Evolutionary conservation across 2,797 vertebrate species (phyloP).

Genomic region (Pachyuromys duprasi): DNA sequence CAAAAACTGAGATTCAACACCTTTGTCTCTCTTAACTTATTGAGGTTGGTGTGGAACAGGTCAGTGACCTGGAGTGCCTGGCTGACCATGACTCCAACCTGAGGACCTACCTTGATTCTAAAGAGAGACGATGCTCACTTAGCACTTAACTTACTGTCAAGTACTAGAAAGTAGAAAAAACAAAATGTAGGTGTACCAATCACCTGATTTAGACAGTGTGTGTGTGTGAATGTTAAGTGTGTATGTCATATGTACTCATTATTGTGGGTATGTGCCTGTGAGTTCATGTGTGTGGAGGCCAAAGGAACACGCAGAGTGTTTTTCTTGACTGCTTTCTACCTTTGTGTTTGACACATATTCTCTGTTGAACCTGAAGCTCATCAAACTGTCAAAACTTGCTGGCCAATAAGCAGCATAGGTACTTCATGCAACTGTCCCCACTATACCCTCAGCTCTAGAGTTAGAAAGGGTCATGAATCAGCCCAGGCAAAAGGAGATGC

Average conservation of each 20-base stretch:
- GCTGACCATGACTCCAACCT: background rate
- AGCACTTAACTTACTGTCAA: background rate
- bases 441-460: background rate
- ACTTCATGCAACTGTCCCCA: background rate
- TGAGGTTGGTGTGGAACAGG: background rate
- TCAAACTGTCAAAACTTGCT: background rate
- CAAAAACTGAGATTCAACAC: background rate
- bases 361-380: background rate
- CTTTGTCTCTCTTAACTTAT: background rate
- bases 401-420: background rate
- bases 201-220: background rate
- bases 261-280: background rate
- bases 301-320: background rate
- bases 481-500: background rate
- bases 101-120: background rate
- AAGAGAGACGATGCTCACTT: background rate
- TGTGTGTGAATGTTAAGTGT: background rate
- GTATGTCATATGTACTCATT: background rate
- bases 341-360: background rate
- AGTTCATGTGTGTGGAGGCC: background rate
- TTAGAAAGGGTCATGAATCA: background rate
- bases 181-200: background rate
- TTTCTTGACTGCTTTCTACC: background rate
- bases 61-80: background rate
- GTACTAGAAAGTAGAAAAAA: background rate